Conservation (phyloP, 2,797 vertebrate species). For the Poeciliopsis presidionis region DNA sequence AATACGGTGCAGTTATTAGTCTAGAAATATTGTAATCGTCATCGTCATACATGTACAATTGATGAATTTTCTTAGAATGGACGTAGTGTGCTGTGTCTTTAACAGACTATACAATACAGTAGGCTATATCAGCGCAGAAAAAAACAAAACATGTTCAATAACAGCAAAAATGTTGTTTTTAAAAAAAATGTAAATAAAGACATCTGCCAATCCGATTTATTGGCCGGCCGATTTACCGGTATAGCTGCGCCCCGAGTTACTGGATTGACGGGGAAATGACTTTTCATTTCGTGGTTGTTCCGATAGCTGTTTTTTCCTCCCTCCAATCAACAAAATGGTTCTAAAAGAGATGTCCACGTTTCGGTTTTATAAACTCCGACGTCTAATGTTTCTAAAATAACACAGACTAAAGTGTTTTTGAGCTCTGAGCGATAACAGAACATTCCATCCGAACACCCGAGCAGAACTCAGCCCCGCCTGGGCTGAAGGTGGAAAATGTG, state of each 20-base stretch:
- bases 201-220: background rate
- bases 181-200: background rate
- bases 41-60: no score
- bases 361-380: background rate
- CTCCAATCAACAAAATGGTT: background rate
- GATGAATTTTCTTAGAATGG: no score
- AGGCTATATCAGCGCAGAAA: background rate
- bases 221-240: background rate
- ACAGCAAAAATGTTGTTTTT: background rate
- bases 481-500: slow-evolving; percentile 87
- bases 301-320: background rate
- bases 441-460: slow-evolving; percentile 20
- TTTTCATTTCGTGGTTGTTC: background rate
- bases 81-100: no score
- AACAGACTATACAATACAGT: no score
- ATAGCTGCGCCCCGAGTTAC: background rate
- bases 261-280: background rate
- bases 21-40: no score
- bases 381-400: slow-evolving; percentile 1
- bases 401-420: background rate
- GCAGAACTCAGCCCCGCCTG: slow-evolving; percentile 46
- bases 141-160: background rate
- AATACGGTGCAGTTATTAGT: no score
- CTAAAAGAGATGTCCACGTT: background rate
- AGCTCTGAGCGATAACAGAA: background rate